These are phyloP conservation scores for Haliclona indistincta DNA, from an alignment of 37 sponge, comb jelly and placozoan genomes.

Conservation along the genomic window DNA sequence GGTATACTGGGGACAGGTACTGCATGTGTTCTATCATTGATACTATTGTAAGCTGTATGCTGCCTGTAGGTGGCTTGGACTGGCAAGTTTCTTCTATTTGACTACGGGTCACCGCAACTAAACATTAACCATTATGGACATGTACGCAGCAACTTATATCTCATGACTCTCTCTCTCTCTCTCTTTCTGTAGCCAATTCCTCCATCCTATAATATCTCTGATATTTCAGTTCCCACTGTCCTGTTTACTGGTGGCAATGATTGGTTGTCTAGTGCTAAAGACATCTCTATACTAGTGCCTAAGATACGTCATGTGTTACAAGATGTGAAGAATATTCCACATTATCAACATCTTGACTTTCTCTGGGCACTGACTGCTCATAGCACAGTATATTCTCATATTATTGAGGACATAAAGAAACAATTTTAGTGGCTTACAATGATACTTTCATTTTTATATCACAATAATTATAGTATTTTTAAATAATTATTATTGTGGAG, in stretches of 20 bases:
- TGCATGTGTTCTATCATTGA: no score
- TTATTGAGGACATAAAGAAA: conserved; percentile 33
- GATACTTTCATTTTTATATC: not conserved
- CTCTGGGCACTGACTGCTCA: conserved; percentile 77
- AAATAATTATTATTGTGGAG: not conserved
- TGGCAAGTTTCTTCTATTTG: conserved; percentile 62
- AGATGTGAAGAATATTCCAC: conserved; percentile 21
- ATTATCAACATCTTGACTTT: conserved; percentile 88
- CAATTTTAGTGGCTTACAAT: not conserved
- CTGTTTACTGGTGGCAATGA: conserved; percentile 71
- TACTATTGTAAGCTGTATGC: no score
- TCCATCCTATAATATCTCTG: conserved; percentile 68
- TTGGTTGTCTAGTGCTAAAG: conserved; percentile 76
- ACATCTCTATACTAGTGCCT: conserved; percentile 56
- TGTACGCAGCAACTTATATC: not conserved
- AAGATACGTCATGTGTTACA: no score
- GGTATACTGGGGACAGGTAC: conserved; percentile 79
- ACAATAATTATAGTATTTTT: not conserved
- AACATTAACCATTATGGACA: conserved; percentile 62
- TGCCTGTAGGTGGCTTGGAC: conserved; percentile 12
- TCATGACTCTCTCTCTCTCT: no score
- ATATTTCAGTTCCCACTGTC: conserved; percentile 73
- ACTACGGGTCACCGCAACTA: no score
- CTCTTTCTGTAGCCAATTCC: conserved; percentile 41
- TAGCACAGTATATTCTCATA: conserved; percentile 51